These are phyloP conservation scores for Hemicordylus capensis DNA, from an alignment of 2,113 vertebrate species.

Conservation along the genomic window DNA sequence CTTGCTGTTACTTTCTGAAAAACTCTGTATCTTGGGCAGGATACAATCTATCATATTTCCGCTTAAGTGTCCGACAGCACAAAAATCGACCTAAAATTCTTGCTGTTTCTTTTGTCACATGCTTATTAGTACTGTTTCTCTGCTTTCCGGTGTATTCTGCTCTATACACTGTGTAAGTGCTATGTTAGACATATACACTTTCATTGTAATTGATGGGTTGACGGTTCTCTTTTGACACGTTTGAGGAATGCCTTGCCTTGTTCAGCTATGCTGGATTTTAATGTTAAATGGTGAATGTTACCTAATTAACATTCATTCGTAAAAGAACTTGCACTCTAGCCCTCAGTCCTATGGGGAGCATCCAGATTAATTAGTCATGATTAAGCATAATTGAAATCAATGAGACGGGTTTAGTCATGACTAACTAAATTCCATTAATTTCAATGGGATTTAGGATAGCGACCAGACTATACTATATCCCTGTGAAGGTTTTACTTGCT, in stretches of 20 bases:
- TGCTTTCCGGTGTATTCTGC: background rate
- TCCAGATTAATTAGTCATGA: no score
- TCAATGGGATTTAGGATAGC: no score
- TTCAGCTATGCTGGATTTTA: background rate
- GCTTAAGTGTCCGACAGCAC: background rate
- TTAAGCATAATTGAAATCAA: no score
- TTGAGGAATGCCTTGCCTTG: background rate
- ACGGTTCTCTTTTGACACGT: background rate
- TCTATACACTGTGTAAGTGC: background rate
- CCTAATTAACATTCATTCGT: background rate
- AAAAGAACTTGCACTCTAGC: background rate
- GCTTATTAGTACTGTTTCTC: background rate
- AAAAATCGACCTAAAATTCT: no score
- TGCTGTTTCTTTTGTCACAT: background rate
- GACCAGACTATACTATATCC: background rate
- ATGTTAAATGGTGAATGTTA: background rate
- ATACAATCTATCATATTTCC: no score
- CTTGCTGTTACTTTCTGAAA: no score
- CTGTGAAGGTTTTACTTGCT: background rate
- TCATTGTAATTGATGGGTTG: background rate
- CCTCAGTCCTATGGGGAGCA: background rate
- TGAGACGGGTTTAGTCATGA: no score
- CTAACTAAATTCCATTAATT: no score
- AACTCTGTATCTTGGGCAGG: no score
- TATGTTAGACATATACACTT: background rate